phyloP scores from a whole-genome alignment of 92 coral and sea anemone genomes.

The Galaxea fascicularis region DNA sequence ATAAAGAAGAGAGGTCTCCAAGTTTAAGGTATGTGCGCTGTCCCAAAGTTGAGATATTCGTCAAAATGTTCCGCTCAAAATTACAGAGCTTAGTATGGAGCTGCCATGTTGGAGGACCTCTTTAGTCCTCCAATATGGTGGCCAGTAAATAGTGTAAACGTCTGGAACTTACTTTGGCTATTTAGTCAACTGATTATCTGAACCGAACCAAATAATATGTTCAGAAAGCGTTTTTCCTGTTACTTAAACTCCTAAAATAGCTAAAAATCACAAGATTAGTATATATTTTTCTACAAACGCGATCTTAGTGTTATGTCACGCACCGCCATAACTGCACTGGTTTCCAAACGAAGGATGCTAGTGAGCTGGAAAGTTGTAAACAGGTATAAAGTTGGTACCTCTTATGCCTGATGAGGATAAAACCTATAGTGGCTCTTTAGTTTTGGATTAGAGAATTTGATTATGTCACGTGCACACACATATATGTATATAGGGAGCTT shows the following conservation, averaged over 20 bases:
- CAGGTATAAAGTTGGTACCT: too few relatives aligned
- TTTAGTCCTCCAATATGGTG: constrained; percentile 29
- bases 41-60: constrained; percentile 29
- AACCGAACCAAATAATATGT: constrained; percentile 16
- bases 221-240: constrained; percentile 12
- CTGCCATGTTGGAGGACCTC: constrained; percentile 29
- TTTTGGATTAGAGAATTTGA: background rate
- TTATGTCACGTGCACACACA: background rate
- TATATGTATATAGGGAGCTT: background rate
- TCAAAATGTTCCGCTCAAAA: constrained; percentile 8
- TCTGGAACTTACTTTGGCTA: constrained; percentile 50
- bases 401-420: too few relatives aligned
- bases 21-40: constrained; percentile 8
- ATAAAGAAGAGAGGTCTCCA: constrained; percentile 6
- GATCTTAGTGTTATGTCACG: too few relatives aligned
- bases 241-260: constrained; percentile 24
- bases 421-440: too few relatives aligned
- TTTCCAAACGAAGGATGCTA: too few relatives aligned
- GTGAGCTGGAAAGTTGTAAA: too few relatives aligned
- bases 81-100: too few relatives aligned
- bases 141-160: constrained; percentile 30
- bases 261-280: constrained; percentile 21
- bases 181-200: constrained; percentile 22
- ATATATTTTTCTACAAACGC: too few relatives aligned
- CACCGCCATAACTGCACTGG: too few relatives aligned